These are phyloP conservation scores for Bembecia ichneumoniformis DNA, from an alignment of 2,888 invertebrate species.

Conservation along the genomic window DNA sequence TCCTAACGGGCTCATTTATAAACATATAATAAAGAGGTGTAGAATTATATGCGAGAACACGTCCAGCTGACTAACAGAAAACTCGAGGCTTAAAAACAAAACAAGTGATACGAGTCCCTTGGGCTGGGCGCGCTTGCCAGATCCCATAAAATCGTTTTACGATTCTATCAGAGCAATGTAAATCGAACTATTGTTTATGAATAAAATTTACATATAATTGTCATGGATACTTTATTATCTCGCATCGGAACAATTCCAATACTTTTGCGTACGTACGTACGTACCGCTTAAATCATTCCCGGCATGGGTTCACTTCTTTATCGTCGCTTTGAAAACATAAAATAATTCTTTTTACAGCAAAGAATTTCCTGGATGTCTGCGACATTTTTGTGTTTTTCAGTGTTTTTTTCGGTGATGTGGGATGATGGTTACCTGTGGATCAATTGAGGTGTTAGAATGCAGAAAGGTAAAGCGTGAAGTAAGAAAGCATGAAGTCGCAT, in stretches of 20 bases:
- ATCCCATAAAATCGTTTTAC: conserved; percentile 63
- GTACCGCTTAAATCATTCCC: not conserved
- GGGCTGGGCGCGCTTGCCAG: conserved; percentile 34
- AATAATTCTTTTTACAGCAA: too few species aligned
- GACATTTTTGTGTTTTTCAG: too few species aligned
- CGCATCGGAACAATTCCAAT: conserved; percentile 16
- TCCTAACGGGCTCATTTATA: too few species aligned
- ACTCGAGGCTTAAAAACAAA: conserved; percentile 44
- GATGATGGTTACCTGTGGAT: too few species aligned
- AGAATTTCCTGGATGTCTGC: too few species aligned
- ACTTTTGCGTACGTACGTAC: conserved; percentile 2
- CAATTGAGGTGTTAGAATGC: too few species aligned
- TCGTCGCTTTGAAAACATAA: too few species aligned
- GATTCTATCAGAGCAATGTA: conserved; percentile 47
- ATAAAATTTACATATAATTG: conserved; percentile 47
- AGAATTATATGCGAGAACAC: not conserved
- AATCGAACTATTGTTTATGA: conserved; percentile 49
- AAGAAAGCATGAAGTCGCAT: too few species aligned
- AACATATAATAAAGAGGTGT: too few species aligned
- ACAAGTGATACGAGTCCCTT: conserved; percentile 53
- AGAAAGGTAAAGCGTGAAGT: too few species aligned
- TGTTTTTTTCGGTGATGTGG: too few species aligned
- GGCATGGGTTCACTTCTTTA: too few species aligned
- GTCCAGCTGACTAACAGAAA: conserved; percentile 22
- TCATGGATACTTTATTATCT: conserved; percentile 16